phyloP scores from a whole-genome alignment of 2,888 invertebrate species.

The Apodemia mormo region DNA sequence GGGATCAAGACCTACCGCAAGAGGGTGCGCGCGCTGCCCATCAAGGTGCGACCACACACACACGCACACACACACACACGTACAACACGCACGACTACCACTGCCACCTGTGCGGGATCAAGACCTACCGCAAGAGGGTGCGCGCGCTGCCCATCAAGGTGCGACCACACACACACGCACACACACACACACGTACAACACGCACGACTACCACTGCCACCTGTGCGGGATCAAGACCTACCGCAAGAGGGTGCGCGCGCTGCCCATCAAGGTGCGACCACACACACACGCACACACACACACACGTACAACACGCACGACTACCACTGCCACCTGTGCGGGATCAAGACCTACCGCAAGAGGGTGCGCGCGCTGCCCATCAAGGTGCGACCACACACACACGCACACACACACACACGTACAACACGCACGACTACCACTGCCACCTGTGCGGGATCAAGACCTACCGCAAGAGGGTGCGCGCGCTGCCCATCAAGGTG shows the following conservation, averaged over 20 bases:
- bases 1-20: slow-evolving; percentile 94
- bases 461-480: slow-evolving; percentile 89
- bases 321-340: too few relatives aligned
- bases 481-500: too few relatives aligned
- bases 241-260: slow-evolving; percentile 82
- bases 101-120: slow-evolving; percentile 95
- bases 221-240: slow-evolving; percentile 95
- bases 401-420: slow-evolving; percentile 59
- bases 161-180: too few relatives aligned
- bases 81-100: slow-evolving; percentile 96
- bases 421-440: slow-evolving; percentile 95
- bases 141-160: too few relatives aligned
- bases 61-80: slow-evolving; percentile 47
- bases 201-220: slow-evolving; percentile 95
- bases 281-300: too few relatives aligned
- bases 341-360: too few relatives aligned
- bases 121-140: slow-evolving; percentile 90
- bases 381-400: too few relatives aligned
- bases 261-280: too few relatives aligned
- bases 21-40: slow-evolving; percentile 53
- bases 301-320: too few relatives aligned
- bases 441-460: slow-evolving; percentile 96
- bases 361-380: too few relatives aligned
- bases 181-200: slow-evolving; percentile 90
- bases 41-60: too few relatives aligned